Base-by-base conservation (phyloP, 2,113 vertebrate genomes). In the Megaleporinus macrocephalus region DNA sequence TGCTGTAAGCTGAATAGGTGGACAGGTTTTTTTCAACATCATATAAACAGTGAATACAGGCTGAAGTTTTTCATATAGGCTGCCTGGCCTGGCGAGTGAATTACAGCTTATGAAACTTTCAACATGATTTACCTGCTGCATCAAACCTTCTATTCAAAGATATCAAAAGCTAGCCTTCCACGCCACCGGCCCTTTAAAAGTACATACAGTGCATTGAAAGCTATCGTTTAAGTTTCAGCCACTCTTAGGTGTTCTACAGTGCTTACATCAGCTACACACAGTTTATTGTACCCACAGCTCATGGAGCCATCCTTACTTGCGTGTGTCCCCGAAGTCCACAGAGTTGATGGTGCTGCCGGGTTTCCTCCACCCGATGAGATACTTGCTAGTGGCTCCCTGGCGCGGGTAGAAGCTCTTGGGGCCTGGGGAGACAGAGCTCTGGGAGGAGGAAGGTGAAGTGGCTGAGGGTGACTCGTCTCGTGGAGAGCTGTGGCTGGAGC, bases 321-420 rank as follows among this genome's bases (percentile, higher is more conserved):
- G 95, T 9, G 96, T 95, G 91, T 99, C 98, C 92, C 98, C 97
- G 85, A 99, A 99, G 84, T 97, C 98, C 87, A 99, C 98, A 18
- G 97, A 98, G 92, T 99, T 99, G 90, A 99, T 99, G 89, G 97
- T 98, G 90, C 98, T 97, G 84, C 98, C 98, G 0, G 98, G 98
- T 81, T 99, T 99, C 90, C 98, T 98, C 98, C 98, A 99, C 88
- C 98, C 98, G 0, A 99, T 99, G 90, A 99, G 94, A 91, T 98
- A 99, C 92, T 99, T 99, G 95, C 98, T 99, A 80, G 97, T 98
- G 81, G 98, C 98, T 27, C 98, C 98, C 92, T 99, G 98, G 71
- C 98, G 96, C 18, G 98, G 97, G 91, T 99, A 99, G 95, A 99
- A 99, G 88, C 95, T 98, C 91, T 98, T 96, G 77, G 97, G 98